phyloP scores from a whole-genome alignment of 2,888 invertebrate species.

The Drosophila maculinotata region DNA sequence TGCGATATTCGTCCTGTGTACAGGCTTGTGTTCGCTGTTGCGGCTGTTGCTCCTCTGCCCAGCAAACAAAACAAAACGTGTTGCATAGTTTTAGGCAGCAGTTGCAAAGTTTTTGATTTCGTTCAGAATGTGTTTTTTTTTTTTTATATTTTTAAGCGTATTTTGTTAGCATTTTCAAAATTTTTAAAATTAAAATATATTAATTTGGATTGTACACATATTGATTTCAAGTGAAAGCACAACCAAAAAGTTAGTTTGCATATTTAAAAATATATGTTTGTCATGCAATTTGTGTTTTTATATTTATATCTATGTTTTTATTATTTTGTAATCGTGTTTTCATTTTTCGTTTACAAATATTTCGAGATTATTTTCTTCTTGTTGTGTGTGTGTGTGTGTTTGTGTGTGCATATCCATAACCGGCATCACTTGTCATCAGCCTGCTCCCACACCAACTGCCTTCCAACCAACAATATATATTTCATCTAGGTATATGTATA shows the following conservation, averaged over 20 bases:
- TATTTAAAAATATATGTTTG: conserved; percentile 9
- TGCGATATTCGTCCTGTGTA: conserved; percentile 92
- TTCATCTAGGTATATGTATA: too few species aligned
- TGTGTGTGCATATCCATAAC: conserved; percentile 54
- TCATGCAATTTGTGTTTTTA: conserved; percentile 13
- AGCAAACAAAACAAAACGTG: conserved; percentile 32
- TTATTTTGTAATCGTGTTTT: conserved; percentile 14
- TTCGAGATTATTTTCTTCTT: conserved; percentile 66
- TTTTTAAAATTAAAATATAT: conserved; percentile 36
- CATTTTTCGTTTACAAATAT: conserved; percentile 54
- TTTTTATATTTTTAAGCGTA: conserved; percentile 38
- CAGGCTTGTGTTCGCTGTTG: conserved; percentile 82
- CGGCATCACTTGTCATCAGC: conserved; percentile 39
- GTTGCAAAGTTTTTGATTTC: conserved; percentile 25
- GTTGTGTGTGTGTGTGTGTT: conserved; percentile 33
- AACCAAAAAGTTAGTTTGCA: conserved; percentile 37
- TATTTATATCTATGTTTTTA: conserved; percentile 12
- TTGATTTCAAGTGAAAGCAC: conserved; percentile 14
- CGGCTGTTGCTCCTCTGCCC: conserved; percentile 71
- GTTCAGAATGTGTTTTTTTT: conserved; percentile 42
- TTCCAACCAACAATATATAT: conserved; percentile 32
- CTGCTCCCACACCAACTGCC: conserved; percentile 36
- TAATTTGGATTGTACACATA: too few species aligned
- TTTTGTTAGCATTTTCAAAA: conserved; percentile 24
- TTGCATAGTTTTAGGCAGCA: conserved; percentile 44